These are phyloP conservation scores for Colaptes auratus DNA, from an alignment of 2,113 vertebrate genomes.

Conservation along the genomic window DNA sequence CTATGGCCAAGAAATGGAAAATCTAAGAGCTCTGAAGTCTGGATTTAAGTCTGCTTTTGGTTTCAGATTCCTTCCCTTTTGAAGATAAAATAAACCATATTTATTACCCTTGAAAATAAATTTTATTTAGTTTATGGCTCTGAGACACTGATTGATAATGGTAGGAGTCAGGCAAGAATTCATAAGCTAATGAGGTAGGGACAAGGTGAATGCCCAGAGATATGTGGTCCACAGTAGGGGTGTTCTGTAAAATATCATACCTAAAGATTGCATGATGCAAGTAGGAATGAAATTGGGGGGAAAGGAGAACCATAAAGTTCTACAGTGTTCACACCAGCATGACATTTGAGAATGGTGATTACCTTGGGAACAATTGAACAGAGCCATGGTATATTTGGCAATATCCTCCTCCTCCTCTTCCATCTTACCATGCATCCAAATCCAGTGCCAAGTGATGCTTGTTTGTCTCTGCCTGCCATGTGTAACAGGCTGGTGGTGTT, in stretches of 20 bases:
- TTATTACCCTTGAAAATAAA: background rate
- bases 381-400: accelerated
- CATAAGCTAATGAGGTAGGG: background rate
- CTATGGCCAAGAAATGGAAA: background rate
- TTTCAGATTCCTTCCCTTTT: background rate
- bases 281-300: background rate
- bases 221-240: background rate
- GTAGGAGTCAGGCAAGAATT: background rate
- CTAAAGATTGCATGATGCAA: background rate
- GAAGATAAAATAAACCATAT: background rate
- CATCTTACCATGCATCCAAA: background rate
- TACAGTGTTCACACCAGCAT: accelerated
- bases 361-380: background rate
- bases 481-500: background rate
- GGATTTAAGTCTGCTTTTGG: background rate
- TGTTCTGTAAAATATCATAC: background rate
- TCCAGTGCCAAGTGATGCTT: background rate
- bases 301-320: background rate
- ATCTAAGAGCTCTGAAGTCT: background rate
- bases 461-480: background rate
- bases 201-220: background rate
- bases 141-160: background rate
- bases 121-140: background rate
- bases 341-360: background rate
- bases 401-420: background rate